Percentiles rank a stretch among this genome's conserved stretches.
Conservation (phyloP, 2,797 vertebrate species). For the Catostomus latipinnis region DNA sequence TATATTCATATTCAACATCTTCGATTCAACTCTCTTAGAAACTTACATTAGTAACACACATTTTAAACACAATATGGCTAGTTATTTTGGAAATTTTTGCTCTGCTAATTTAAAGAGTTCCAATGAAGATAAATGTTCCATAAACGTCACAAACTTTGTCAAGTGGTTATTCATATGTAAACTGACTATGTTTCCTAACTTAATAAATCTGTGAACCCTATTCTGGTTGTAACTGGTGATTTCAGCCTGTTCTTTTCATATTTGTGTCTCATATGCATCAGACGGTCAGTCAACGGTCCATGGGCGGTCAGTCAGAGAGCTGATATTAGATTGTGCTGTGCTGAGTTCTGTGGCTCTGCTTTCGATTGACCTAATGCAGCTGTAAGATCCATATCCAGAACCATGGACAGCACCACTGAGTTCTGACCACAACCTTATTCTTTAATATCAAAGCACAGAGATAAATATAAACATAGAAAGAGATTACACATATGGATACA, state of each 20-base stretch:
- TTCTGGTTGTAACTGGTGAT: neutral
- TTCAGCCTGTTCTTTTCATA: neutral
- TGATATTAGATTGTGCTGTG: slow-evolving; percentile 20
- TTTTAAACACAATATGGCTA: too few species aligned
- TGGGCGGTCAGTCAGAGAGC: neutral
- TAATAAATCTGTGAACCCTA: neutral
- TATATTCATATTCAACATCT: too few species aligned
- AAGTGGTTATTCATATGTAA: too few species aligned
- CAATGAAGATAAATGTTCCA: too few species aligned
- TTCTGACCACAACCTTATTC: neutral
- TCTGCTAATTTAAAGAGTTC: too few species aligned
- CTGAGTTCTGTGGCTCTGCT: slow-evolving; percentile 28
- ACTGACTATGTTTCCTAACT: neutral
- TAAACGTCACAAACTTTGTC: too few species aligned
- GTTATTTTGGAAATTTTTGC: too few species aligned
- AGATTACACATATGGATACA: too few species aligned
- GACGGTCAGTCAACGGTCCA: slow-evolving; percentile 32
- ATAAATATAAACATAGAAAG: too few species aligned
- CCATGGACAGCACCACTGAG: neutral
- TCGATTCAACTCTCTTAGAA: too few species aligned
- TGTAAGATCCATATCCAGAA: slow-evolving; percentile 33
- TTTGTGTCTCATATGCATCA: slow-evolving; percentile 30
- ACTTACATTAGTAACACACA: too few species aligned
- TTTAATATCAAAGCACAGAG: neutral
- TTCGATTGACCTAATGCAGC: too few species aligned